Conservation (phyloP, 2,113 vertebrate genomes). For the Ondatra zibethicus region DNA sequence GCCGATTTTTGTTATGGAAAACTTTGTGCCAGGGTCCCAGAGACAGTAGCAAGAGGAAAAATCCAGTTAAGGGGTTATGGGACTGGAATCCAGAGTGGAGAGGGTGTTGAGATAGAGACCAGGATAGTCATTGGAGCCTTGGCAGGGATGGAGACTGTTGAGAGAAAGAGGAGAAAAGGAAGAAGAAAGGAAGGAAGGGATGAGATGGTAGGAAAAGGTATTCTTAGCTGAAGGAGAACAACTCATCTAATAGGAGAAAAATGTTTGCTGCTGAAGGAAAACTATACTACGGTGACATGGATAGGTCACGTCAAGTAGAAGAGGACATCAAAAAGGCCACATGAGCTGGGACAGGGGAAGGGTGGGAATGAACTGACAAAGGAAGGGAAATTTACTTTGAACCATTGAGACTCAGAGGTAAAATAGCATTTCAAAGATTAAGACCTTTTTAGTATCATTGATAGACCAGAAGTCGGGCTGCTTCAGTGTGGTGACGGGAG, state of each 20-base stretch:
- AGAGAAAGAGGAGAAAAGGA: background rate
- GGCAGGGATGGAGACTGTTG: background rate
- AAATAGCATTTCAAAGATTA: background rate
- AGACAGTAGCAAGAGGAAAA: background rate
- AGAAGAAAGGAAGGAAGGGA: fast-evolving
- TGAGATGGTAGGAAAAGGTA: background rate
- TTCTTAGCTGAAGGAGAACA: background rate
- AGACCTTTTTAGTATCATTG: background rate
- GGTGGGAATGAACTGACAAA: background rate
- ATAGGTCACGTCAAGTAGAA: background rate
- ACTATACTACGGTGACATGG: no score
- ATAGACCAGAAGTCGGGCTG: background rate
- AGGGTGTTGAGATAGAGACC: background rate
- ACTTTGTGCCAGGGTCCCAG: background rate
- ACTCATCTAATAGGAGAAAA: background rate
- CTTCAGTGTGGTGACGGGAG: background rate
- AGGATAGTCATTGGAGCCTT: background rate
- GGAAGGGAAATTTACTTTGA: background rate
- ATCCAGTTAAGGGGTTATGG: background rate
- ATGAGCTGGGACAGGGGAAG: no score
- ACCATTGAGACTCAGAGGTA: background rate
- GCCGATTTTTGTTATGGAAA: background rate
- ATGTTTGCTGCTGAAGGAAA: background rate
- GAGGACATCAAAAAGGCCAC: background rate
- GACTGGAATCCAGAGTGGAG: background rate